These are phyloP conservation scores for Rugalucina vietnamica DNA, from an alignment of 2,888 invertebrate species.

Conservation along the genomic window DNA sequence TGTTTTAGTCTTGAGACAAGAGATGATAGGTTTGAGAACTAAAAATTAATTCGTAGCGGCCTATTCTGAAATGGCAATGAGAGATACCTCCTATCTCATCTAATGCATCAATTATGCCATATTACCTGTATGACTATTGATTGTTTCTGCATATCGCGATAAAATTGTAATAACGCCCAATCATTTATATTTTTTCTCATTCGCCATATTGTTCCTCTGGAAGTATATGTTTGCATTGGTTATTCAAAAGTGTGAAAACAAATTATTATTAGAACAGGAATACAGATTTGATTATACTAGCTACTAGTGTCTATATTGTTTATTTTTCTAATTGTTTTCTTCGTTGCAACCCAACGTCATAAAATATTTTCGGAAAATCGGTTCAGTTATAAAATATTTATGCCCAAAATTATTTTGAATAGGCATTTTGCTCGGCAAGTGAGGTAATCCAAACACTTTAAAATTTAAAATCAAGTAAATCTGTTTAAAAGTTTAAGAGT, in stretches of 20 bases:
- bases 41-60: too few relatives aligned
- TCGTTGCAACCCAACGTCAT: too few relatives aligned
- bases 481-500: too few relatives aligned
- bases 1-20: too few relatives aligned
- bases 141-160: not conserved
- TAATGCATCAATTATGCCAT: constrained; percentile 3
- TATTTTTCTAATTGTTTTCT: not conserved
- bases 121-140: constrained; percentile 6
- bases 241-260: not conserved
- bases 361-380: too few relatives aligned
- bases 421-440: too few relatives aligned
- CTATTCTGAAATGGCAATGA: not conserved
- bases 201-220: not conserved
- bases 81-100: not conserved
- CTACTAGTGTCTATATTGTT: not conserved
- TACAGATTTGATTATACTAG: too few relatives aligned
- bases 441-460: too few relatives aligned
- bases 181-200: not conserved
- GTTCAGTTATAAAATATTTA: too few relatives aligned
- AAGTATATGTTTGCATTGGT: not conserved
- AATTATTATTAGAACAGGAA: not conserved
- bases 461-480: too few relatives aligned
- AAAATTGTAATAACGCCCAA: not conserved
- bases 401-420: too few relatives aligned
- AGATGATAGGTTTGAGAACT: too few relatives aligned